These are phyloP conservation scores for Batillaria attramentaria DNA, from an alignment of 1,140 invertebrate genomes.

Conservation along the genomic window DNA sequence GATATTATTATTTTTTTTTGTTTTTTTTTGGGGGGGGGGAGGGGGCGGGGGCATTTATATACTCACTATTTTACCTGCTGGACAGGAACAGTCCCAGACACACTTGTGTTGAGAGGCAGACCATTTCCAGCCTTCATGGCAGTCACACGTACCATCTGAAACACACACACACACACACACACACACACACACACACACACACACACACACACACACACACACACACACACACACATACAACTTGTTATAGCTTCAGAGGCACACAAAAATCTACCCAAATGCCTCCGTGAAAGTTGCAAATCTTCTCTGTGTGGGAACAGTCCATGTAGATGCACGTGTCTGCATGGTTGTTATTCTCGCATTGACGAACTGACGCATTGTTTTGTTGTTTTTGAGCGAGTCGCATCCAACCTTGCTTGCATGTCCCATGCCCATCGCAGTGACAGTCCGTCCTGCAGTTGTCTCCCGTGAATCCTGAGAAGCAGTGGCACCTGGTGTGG, in stretches of 20 bases:
- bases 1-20: no score
- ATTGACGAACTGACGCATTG: no score
- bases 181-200: background rate
- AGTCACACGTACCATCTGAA: constrained; percentile 42
- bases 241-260: background rate
- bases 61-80: no score
- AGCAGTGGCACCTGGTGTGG: constrained; percentile 27
- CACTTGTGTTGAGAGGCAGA: constrained; percentile 32
- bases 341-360: no score
- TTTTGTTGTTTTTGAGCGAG: no score
- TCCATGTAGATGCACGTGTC: no score
- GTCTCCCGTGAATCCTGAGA: constrained; percentile 35
- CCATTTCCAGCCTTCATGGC: constrained; percentile 46
- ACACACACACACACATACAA: constrained; percentile 21
- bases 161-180: no score
- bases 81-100: constrained; percentile 49
- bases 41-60: no score
- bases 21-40: no score
- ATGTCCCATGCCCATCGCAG: constrained; percentile 41
- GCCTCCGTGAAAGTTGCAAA: no score
- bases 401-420: constrained; percentile 36
- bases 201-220: background rate
- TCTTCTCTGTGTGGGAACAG: no score
- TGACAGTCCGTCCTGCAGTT: constrained; percentile 47
- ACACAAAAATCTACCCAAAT: background rate